phyloP scores from a whole-genome alignment of 2,888 invertebrate genomes.

The Meteorus cinctellus region DNA sequence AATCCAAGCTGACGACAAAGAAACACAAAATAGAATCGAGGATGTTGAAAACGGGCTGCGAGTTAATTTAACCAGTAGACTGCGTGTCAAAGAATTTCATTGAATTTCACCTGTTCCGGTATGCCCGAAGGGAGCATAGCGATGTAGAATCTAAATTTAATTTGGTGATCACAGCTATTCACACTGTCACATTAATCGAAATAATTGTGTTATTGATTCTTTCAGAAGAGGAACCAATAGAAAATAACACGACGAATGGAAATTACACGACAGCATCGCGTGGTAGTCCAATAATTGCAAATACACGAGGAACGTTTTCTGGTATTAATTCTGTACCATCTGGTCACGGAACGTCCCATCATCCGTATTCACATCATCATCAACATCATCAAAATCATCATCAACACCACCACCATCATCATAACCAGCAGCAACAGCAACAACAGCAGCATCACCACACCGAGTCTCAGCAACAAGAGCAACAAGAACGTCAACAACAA shows the following conservation, averaged over 20 bases:
- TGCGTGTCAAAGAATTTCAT: constrained; percentile 24
- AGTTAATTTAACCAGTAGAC: constrained; percentile 65
- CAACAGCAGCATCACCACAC: constrained; percentile 56
- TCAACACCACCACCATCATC: constrained; percentile 65
- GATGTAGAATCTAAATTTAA: constrained; percentile 60
- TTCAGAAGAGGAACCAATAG: constrained; percentile 71
- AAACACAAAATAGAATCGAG: neutral
- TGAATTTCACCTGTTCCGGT: neutral
- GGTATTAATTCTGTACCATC: constrained; percentile 67
- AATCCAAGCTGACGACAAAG: neutral
- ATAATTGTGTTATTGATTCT: constrained; percentile 41
- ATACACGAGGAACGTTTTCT: constrained; percentile 66
- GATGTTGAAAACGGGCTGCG: constrained; percentile 45
- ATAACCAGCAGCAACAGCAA: constrained; percentile 49
- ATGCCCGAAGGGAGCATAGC: neutral
- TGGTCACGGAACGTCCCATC: constrained; percentile 60
- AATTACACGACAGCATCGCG: constrained; percentile 61
- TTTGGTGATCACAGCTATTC: constrained; percentile 59
- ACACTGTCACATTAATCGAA: constrained; percentile 50
- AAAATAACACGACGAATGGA: constrained; percentile 65
- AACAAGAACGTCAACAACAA: constrained; percentile 55
- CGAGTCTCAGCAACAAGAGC: neutral
- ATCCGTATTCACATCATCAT: constrained; percentile 50
- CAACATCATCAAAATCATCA: constrained; percentile 46
- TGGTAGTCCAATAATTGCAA: constrained; percentile 66